Conservation (phyloP, 2,113 vertebrate species). For the Emberiza fucata region DNA sequence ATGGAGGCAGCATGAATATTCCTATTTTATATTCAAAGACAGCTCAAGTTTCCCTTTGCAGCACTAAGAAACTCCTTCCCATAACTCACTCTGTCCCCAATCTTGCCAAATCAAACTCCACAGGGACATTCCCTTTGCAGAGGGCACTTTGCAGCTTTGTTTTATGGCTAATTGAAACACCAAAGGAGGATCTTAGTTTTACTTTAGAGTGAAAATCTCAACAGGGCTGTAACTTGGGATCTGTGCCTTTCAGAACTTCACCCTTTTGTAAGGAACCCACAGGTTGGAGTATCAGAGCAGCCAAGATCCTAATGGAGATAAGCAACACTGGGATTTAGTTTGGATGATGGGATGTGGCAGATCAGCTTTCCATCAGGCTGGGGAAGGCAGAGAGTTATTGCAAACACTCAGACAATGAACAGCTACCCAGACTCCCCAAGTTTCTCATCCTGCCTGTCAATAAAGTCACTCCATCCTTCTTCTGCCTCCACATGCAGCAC, state of each 20-base stretch:
- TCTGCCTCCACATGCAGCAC: background rate
- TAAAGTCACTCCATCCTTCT: constrained; percentile 3
- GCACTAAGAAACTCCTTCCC: background rate
- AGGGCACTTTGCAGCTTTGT: background rate
- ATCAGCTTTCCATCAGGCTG: background rate
- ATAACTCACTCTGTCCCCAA: background rate
- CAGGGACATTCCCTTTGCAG: background rate
- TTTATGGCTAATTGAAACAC: background rate
- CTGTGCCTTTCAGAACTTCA: background rate
- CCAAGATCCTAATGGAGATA: background rate
- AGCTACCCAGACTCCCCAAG: background rate
- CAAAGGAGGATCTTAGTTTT: background rate
- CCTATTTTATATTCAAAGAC: background rate
- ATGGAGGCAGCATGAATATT: background rate
- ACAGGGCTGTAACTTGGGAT: fast-evolving
- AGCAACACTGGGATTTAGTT: background rate
- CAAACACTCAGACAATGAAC: constrained; percentile 30
- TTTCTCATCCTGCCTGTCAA: constrained; percentile 16
- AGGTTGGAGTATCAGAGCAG: background rate
- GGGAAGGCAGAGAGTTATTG: background rate
- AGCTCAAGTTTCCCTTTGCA: background rate
- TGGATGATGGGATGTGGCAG: background rate
- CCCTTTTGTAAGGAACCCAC: background rate
- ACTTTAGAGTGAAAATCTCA: background rate
- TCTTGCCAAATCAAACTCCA: background rate